These are phyloP conservation scores for Watsonalla binaria DNA, from an alignment of 2,888 invertebrate genomes.

Conservation along the genomic window DNA sequence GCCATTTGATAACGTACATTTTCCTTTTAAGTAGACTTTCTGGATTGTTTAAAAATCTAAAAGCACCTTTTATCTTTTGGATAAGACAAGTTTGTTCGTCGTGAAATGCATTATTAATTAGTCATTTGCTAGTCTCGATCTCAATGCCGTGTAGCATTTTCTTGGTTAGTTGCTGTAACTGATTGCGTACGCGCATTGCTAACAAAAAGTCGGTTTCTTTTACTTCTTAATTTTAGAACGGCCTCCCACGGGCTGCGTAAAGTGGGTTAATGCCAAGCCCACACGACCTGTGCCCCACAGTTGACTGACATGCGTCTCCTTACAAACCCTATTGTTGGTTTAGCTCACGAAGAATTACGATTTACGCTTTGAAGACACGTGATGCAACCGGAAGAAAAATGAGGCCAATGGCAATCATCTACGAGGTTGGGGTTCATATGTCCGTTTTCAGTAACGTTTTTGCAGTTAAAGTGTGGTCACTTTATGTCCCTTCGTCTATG, in stretches of 20 bases:
- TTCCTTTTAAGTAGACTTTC: not conserved
- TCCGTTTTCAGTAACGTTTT: conserved; percentile 13
- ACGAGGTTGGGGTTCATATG: conserved; percentile 17
- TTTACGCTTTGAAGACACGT: conserved; percentile 16
- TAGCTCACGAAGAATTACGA: conserved; percentile 10
- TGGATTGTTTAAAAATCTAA: not conserved
- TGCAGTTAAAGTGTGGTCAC: too few species aligned
- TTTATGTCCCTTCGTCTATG: too few species aligned
- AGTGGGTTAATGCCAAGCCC: conserved; percentile 75
- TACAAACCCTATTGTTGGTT: conserved; percentile 40
- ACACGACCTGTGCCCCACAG: conserved; percentile 55
- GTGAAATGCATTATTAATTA: conserved; percentile 17
- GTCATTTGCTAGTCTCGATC: conserved; percentile 23
- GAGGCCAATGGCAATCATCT: conserved; percentile 46
- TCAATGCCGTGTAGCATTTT: conserved; percentile 39
- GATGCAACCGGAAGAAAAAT: conserved; percentile 40
- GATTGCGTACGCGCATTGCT: conserved; percentile 49
- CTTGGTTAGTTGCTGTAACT: conserved; percentile 58
- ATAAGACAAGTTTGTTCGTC: conserved; percentile 14
- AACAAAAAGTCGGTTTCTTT: conserved; percentile 54
- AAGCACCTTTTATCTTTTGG: conserved; percentile 1
- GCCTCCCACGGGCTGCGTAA: conserved; percentile 65
- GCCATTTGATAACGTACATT: not conserved
- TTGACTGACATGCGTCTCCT: conserved; percentile 53
- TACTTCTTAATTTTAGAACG: conserved; percentile 63